Evolutionary conservation across 2,888 invertebrate genomes (phyloP).

Genomic region (Caenorhabditis auriculariae): DNA sequence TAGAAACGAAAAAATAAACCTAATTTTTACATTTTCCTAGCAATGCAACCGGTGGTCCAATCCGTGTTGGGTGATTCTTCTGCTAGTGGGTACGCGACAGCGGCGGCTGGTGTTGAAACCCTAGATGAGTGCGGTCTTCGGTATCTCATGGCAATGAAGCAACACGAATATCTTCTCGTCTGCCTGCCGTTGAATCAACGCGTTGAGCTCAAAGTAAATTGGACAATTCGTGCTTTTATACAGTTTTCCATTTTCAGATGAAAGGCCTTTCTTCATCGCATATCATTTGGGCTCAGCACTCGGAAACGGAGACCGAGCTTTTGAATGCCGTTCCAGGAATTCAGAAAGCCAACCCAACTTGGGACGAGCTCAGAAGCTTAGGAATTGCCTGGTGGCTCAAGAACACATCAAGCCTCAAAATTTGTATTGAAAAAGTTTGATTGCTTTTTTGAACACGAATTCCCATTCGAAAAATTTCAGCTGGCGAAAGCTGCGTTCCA

Average conservation of each 20-base stretch:
- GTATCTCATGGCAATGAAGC: constrained; percentile 91
- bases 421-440: constrained; percentile 79
- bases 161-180: constrained; percentile 88
- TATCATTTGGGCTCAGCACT: constrained; percentile 98
- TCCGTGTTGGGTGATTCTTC: constrained; percentile 52
- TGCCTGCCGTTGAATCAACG: constrained; percentile 89
- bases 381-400: constrained; percentile 96
- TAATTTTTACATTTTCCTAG: constrained; percentile 7
- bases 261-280: constrained; percentile 70
- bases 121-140: constrained; percentile 95
- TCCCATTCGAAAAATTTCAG: constrained; percentile 55
- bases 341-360: constrained; percentile 71
- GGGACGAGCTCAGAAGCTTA: constrained; percentile 85
- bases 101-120: constrained; percentile 57
- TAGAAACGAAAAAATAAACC: constrained; percentile 57
- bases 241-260: constrained; percentile 15
- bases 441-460: background rate
- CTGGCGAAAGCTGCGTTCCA: constrained; percentile 91
- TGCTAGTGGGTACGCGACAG: constrained; percentile 52
- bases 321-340: constrained; percentile 76
- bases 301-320: constrained; percentile 93
- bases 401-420: constrained; percentile 78
- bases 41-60: constrained; percentile 45
- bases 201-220: constrained; percentile 65
- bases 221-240: constrained; percentile 18